Conservation (phyloP, 2,888 invertebrate species). For the Leptopilina drosophilae region DNA sequence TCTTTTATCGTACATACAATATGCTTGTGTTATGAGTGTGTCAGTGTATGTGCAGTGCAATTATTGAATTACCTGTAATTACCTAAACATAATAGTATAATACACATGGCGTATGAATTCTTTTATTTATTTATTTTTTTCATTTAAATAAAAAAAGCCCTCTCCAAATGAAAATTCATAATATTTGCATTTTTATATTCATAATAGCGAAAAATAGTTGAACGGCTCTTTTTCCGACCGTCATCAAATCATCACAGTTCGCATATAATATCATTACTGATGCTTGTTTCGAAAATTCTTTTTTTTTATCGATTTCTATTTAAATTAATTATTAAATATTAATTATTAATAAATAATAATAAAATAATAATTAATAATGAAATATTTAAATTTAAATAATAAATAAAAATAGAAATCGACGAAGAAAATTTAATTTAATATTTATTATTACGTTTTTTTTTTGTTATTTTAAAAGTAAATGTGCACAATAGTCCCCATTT, state of each 20-base stretch:
- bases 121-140: not conserved
- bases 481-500: not conserved
- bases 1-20: conserved; percentile 26
- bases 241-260: conserved; percentile 34
- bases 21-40: conserved; percentile 30
- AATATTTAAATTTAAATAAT: no score
- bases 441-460: not conserved
- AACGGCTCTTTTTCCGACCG: conserved; percentile 11
- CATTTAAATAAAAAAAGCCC: not conserved
- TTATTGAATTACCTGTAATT: not conserved
- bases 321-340: not conserved
- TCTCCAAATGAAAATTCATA: not conserved
- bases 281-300: not conserved
- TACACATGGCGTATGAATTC: conserved; percentile 13
- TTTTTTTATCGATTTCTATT: not conserved
- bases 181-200: not conserved
- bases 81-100: conserved; percentile 21
- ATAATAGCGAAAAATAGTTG: conserved; percentile 31
- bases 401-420: not conserved
- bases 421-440: not conserved
- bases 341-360: no score
- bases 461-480: not conserved
- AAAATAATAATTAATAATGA: no score
- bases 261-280: conserved; percentile 12
- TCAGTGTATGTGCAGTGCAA: conserved; percentile 23